A percentile compares a stretch with the other conserved stretches of the same genome.
Evolutionary conservation across 2,113 vertebrate genomes (phyloP).

Genomic region (Pantherophis guttatus): DNA sequence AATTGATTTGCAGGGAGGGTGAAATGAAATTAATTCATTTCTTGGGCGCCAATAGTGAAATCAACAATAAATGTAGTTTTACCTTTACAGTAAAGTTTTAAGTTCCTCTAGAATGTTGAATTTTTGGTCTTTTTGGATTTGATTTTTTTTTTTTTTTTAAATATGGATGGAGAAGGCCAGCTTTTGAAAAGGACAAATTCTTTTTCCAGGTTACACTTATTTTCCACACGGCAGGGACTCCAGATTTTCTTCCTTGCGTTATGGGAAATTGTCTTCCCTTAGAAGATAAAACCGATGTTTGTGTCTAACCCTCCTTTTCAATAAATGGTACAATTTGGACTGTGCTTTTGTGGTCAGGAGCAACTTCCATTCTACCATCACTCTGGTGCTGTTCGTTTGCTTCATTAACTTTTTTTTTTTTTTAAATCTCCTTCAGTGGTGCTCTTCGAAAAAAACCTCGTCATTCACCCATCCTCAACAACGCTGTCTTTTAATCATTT

Average conservation of each 20-base stretch:
- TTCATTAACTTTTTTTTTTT: background rate
- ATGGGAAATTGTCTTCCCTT: background rate
- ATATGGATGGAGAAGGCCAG: slow-evolving; percentile 1
- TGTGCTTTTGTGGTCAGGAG: background rate
- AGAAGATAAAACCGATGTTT: background rate
- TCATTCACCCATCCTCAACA: background rate
- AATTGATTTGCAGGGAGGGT: slow-evolving; percentile 3
- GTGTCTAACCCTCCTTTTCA: background rate
- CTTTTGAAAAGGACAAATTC: background rate
- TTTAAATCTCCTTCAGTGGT: too few relatives aligned
- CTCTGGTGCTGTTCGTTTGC: background rate
- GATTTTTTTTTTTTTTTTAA: too few relatives aligned
- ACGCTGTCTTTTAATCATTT: background rate
- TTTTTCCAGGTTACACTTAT: background rate
- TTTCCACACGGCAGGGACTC: background rate
- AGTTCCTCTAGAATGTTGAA: slow-evolving; percentile 6
- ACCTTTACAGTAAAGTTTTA: slow-evolving; percentile 1
- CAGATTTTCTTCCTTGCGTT: background rate
- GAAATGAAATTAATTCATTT: slow-evolving; percentile 16
- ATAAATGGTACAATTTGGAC: background rate
- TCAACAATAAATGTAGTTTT: slow-evolving; percentile 30
- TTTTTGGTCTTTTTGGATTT: background rate
- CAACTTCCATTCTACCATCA: background rate
- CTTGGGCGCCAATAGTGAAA: slow-evolving; percentile 36
- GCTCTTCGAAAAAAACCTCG: too few relatives aligned